Base-by-base conservation (phyloP, 2,797 vertebrate species). In the Pterois miles region DNA sequence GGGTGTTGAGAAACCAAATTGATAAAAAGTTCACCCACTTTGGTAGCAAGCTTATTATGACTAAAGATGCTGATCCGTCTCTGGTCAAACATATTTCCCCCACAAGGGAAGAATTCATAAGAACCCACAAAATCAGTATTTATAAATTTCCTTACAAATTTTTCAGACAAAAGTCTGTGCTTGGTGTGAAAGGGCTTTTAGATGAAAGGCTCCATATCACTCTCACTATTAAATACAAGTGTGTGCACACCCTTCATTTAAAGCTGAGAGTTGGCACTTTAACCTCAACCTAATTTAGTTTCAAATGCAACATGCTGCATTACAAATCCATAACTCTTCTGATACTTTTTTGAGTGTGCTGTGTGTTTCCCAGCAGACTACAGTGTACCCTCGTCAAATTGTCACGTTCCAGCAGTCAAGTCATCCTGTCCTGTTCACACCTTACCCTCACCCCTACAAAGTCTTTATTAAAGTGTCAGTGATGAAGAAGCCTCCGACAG, bases 401-500 rank as follows among this genome's bases (percentile, higher is more conserved):
- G 33, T 73, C 60, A 9, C 23, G 48, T 25, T 59, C 71, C 67
- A 22, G 20, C 38, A 25, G 59, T 65, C 12, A 1, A 62, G 64
- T 10, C 4, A 3, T 33, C 52, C 48, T 29, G 13, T 69, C 43
- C 43, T 50, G 46, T 50, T 78, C 73, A 50, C 75, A 60, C 56
- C 60, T 59, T 52, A 14, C 71, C 71, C 53, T 46, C 16, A 29
- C n/a, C 33, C 53, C 29, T 18, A 7, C 56, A 71, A 34, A 50
- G 78, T 29, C 74, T 86, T 88, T 83, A 86, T 86, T 73, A 77
- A 82, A 71, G 73, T 65, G 74, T 82, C 67, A 65, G 72, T 60
- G 78, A 88, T 80, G 81, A 73, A 78, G 87, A 81, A 6, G 65
- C 65, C 62, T 80, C 72, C 83, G 88, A 88, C 88, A 85, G 82